These are phyloP conservation scores for Cheilosia soror DNA, from an alignment of 2,888 invertebrate species.

Conservation along the genomic window DNA sequence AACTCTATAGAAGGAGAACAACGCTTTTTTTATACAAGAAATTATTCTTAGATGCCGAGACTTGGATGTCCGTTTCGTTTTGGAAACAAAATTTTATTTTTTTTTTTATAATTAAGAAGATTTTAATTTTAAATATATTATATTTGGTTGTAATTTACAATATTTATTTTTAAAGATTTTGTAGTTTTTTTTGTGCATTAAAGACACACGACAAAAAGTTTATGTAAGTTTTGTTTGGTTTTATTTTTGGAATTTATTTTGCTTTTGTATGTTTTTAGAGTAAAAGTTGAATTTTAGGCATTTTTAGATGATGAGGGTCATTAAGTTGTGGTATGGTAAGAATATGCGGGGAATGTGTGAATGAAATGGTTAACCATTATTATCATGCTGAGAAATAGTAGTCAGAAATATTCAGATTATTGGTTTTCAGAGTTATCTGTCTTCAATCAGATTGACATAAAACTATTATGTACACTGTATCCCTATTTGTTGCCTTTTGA, in stretches of 20 bases:
- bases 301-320: neutral
- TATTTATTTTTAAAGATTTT: conserved; percentile 18
- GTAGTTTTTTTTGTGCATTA: conserved; percentile 49
- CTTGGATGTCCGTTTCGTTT: conserved; percentile 28
- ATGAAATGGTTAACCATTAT: too few relatives aligned
- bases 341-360: neutral
- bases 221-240: conserved; percentile 10
- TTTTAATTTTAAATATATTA: conserved; percentile 27
- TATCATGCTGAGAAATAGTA: too few relatives aligned
- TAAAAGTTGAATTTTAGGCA: conserved; percentile 4
- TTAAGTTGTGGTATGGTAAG: neutral
- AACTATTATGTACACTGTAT: too few relatives aligned
- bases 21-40: conserved; percentile 61
- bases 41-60: conserved; percentile 29
- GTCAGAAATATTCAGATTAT: too few relatives aligned
- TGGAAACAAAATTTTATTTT: conserved; percentile 8
- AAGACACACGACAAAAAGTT: conserved; percentile 63
- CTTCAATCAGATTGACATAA: too few relatives aligned
- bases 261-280: neutral
- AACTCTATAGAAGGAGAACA: conserved; percentile 64
- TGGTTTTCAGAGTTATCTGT: too few relatives aligned
- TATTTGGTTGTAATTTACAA: conserved; percentile 36
- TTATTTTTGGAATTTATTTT: conserved; percentile 12
- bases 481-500: too few relatives aligned
- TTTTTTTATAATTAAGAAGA: conserved; percentile 32